These are phyloP conservation scores for Dryoscopus gambensis DNA, from an alignment of 2,113 vertebrate species.

Conservation along the genomic window DNA sequence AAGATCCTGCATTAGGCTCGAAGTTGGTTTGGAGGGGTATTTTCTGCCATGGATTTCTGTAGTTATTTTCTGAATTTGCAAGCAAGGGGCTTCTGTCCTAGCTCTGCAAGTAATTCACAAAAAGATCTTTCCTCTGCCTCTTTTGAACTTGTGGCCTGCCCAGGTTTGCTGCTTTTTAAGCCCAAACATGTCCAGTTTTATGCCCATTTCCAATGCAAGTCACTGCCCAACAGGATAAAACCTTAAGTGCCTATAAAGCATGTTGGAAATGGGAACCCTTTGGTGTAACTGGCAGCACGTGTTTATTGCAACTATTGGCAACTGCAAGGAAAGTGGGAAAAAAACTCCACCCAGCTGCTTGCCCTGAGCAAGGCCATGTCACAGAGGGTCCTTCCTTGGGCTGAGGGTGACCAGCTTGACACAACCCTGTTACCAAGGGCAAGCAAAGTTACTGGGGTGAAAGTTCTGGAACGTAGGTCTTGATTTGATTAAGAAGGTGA, in stretches of 20 bases:
- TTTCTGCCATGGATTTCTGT: background rate
- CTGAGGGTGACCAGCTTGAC: background rate
- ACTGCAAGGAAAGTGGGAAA: background rate
- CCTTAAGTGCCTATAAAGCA: background rate
- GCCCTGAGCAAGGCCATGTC: background rate
- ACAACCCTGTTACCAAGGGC: background rate
- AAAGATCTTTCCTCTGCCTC: background rate
- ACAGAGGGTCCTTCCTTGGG: background rate
- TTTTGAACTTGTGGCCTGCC: background rate
- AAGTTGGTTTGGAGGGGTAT: background rate
- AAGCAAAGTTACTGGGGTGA: background rate
- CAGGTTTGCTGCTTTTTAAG: background rate
- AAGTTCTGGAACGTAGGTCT: background rate
- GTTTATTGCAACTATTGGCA: background rate
- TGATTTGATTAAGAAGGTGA: background rate
- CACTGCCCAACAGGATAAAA: background rate
- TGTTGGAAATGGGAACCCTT: background rate
- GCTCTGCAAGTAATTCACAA: background rate
- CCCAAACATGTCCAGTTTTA: background rate
- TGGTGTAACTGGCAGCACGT: background rate
- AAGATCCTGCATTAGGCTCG: accelerated
- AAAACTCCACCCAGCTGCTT: accelerated
- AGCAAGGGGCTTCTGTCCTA: background rate
- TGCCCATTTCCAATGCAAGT: background rate
- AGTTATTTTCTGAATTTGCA: accelerated